These are phyloP conservation scores for Crotalus tigris DNA, from an alignment of 2,113 vertebrate genomes.

Conservation along the genomic window DNA sequence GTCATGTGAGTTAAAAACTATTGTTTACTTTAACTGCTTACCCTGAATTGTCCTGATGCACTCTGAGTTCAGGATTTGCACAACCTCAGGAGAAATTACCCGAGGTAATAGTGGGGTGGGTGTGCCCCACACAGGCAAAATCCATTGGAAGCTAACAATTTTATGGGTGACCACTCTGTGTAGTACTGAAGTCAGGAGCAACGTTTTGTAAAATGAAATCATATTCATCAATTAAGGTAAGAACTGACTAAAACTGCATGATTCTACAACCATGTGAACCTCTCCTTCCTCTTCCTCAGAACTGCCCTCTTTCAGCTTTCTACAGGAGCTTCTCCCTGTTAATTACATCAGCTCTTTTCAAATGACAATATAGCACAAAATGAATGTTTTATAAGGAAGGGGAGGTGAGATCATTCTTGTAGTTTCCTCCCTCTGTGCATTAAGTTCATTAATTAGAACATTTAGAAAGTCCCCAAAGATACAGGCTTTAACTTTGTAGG, in stretches of 20 bases:
- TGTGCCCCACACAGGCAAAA: not conserved
- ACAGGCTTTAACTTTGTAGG: not conserved
- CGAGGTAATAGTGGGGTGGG: not conserved
- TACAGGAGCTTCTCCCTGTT: not conserved
- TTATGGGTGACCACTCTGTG: not conserved
- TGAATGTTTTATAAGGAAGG: not conserved
- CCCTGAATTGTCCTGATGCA: not conserved
- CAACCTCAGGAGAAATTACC: not conserved
- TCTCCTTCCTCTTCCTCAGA: not conserved
- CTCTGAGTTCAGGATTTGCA: not conserved
- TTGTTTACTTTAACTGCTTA: not conserved
- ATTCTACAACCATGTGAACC: not conserved
- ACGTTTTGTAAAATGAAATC: not conserved
- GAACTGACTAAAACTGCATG: not conserved
- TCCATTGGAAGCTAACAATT: not conserved
- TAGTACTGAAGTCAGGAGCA: not conserved
- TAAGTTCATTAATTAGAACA: not conserved
- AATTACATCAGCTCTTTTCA: not conserved
- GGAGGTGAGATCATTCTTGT: not conserved
- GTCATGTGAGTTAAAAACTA: not conserved
- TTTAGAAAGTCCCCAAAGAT: not conserved
- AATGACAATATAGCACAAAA: not conserved
- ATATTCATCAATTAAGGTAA: not conserved
- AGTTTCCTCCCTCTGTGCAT: not conserved
- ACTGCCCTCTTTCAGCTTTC: not conserved